phyloP scores from a whole-genome alignment of 2,888 invertebrate species.

The Tubulanus polymorphus region DNA sequence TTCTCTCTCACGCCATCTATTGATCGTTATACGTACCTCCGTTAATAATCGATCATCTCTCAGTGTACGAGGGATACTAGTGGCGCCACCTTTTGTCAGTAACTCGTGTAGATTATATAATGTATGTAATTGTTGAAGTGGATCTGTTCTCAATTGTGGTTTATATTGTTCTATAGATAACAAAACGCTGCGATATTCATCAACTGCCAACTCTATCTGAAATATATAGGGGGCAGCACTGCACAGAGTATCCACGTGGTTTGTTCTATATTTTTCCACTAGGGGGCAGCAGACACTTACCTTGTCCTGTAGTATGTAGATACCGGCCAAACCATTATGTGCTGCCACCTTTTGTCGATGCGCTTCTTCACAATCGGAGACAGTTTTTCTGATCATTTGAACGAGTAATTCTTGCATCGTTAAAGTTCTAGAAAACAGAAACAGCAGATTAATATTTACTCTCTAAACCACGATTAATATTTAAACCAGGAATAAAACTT shows the following conservation, averaged over 20 bases:
- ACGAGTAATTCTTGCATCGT: conserved; percentile 62
- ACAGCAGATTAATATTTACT: too few relatives aligned
- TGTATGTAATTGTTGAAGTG: conserved; percentile 66
- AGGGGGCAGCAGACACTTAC: conserved; percentile 20
- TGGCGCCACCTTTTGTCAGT: conserved; percentile 34
- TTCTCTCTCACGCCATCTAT: too few relatives aligned
- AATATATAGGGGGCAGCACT: neutral
- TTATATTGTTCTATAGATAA: conserved; percentile 52
- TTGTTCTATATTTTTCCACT: neutral
- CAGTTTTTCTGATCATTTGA: conserved; percentile 63
- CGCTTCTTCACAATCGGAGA: conserved; percentile 62
- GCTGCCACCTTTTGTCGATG: conserved; percentile 63
- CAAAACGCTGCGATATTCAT: conserved; percentile 63
- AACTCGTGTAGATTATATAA: conserved; percentile 63
- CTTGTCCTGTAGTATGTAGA: conserved; percentile 60
- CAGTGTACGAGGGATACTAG: conserved; percentile 56
- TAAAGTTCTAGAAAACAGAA: conserved; percentile 35
- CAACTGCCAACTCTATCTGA: conserved; percentile 58
- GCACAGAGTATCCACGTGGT: neutral
- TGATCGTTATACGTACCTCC: too few relatives aligned
- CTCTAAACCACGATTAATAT: neutral
- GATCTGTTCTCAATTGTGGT: conserved; percentile 59
- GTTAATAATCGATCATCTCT: conserved; percentile 58
- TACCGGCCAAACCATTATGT: conserved; percentile 67
- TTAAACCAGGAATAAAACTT: conserved; percentile 10